Base-by-base conservation (phyloP, 2,888 invertebrate genomes). In the Tricholauxania praeusta region DNA sequence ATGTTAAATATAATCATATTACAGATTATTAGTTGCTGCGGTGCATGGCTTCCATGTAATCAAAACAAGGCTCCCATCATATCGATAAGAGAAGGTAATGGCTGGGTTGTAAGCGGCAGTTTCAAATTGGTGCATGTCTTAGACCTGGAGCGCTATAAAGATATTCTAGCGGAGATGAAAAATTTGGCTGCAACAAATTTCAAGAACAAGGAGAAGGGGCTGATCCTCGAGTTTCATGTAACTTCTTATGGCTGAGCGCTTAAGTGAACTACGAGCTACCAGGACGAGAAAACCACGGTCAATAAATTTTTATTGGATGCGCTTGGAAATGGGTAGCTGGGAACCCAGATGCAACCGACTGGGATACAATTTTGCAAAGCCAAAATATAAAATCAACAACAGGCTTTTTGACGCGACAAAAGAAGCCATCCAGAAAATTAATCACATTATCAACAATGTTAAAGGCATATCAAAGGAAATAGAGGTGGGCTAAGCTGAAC, bases 261-360 rank as follows among this genome's bases (percentile, higher is more conserved):
- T 4, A n/a, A n/a, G n/a, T n/a, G n/a, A n/a, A n/a, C n/a, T n/a
- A n/a, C n/a, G n/a, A n/a, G n/a, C n/a, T n/a, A n/a, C n/a, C n/a
- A 62, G n/a, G 39, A 62, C 14, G 39, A 62, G 6, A 12, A 39
- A 10, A 3, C 2, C 2, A 22, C 52, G 72, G 39, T 73, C 74
- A 7, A 65, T 74, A 19, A 48, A 78, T n/a, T 28, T 74, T 76
- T 71, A 52, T 76, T 12, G 73, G 73, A 52, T 63, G 74, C 2
- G 75, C 75, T 8, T 75, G 74, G 74, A 74, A 78, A 52, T 78
- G 75, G 75, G 51, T 75, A 12, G 75, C 75, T 14, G 73, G 72
- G 48, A 71, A 15, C 57, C 72, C 73, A 12, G 74, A 53, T 22
- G 68, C 7, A 19, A 67, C 22, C 3, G 22, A 22, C 22, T 22